Base-by-base conservation (phyloP, 2,113 vertebrate species). In the Bungarus multicinctus region DNA sequence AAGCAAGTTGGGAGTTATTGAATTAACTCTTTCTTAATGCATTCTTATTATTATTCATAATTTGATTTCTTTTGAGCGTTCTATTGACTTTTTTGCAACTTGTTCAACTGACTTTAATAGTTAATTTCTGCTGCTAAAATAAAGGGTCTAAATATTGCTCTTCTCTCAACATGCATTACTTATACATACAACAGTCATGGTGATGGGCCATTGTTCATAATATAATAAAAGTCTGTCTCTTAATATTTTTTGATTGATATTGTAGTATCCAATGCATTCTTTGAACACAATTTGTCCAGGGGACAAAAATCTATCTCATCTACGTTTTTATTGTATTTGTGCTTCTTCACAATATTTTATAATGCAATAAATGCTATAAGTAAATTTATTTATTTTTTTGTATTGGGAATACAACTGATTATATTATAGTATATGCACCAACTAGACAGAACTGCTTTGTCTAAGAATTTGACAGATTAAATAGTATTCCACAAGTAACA, bases 241-340 rank as follows among this genome's bases (percentile, higher is more conserved):
- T 30, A 87, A 87, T 52, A 88, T 43, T 23, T 92, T 18, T 88
- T 81, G n/a, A 2, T n/a, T 27, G 86, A n/a, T 88, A 34, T 22
- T 16, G 5, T 12, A 39, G 43, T n/a, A 69, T 16, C 45, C 30
- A 64, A 12, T 34, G 22, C 47, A 69, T 50, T 64, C 45, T 88
- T 23, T 88, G 91, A 88, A 88, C 43, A 43, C 47, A 88, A 74
- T 88, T 92, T 88, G 58, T 50, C 64, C 25, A n/a, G 53, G 8
- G 91, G 86, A 11, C 57, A 54, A 60, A 53, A 50, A 54, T 52
- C 43, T 74, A 25, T 88, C 50, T 81, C 60, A 64, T 92, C 45
- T 53, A 16, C 54, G 34, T 54, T 92, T 92, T 88, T 74, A 74
- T 92, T 45, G 25, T 27, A 54, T 92, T 54, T 92, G 86, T 88